phyloP scores from a whole-genome alignment of 2,888 invertebrate genomes.

The Atethmia centrago region DNA sequence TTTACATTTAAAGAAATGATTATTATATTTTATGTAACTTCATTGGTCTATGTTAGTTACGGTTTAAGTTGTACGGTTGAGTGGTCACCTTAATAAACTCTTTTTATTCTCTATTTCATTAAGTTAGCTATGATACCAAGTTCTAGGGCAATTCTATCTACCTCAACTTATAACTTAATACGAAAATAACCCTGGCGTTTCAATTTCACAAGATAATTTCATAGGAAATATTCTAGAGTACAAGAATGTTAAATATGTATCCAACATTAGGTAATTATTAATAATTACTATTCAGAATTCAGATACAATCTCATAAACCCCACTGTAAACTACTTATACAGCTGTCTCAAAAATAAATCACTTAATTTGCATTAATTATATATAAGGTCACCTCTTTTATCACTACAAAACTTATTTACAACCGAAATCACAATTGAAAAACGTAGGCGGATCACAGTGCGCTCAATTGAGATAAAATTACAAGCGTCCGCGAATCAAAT shows the following conservation, averaged over 20 bases:
- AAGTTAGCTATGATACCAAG: no score
- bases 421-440: constrained; percentile 28
- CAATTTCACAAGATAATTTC: neutral
- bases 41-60: no score
- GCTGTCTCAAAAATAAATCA: neutral
- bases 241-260: neutral
- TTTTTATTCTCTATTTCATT: no score
- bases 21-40: no score
- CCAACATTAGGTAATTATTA: neutral
- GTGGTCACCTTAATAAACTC: no score
- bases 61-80: no score
- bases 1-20: no score
- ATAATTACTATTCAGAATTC: neutral
- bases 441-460: constrained; percentile 49
- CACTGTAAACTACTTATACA: neutral
- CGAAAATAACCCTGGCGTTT: neutral
- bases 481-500: constrained; percentile 56
- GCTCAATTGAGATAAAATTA: constrained; percentile 59
- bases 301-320: neutral
- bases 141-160: neutral
- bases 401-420: constrained; percentile 30
- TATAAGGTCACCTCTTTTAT: constrained; percentile 43
- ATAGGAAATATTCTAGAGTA: neutral
- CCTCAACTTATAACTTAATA: neutral
- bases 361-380: neutral